Evolutionary conservation across 1,140 invertebrate species (phyloP), one percentile per base, ranked within the genome.

Genomic region (Anastrepha obliqua): DNA sequence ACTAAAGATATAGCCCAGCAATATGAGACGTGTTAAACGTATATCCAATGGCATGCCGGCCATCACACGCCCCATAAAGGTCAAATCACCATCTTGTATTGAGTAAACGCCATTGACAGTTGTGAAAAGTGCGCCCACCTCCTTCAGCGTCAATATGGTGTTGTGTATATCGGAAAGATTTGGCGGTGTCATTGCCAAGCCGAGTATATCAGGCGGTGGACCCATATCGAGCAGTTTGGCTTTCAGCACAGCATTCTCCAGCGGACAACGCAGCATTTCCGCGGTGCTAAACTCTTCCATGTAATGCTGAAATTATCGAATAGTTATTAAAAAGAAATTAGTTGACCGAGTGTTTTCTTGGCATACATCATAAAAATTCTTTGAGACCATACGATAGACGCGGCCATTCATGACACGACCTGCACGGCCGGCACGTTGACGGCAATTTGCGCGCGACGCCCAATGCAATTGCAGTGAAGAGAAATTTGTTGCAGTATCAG

Each of bases 371-470:
- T 97, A 99, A 92, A 98, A 97, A 7, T 92, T 74, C 88, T 95
- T 94, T 2, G 95, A 94, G 0, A 99, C 95, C 89, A 99, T 94
- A 78, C 98, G 94, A 92, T 98, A 99, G 3, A 98, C 97, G 89
- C 97, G 94, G 0, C 98, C 98, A 90, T 96, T 95, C 60, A 96
- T 95, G 0, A 98, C 96, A 89, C 98, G 95, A 13, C 98, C 98
- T 86, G 97, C 97, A 89, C 98, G 95, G 42, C 98, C 98, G 86
- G 97, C 96, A 88, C 98, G 95, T 94, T 99, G 98, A 44, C 95
- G 95, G 91, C 97, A 98, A 93, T 97, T 99, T 3, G 96, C 96
- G 92, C 97, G 97, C 0, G 98, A 97, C 0, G 98, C 97, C 98
- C 98, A 99, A 85, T 94, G 94, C 87, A 99, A 90, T 88, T 96